Percentiles rank a stretch among this genome's conserved stretches.
Evolutionary conservation across 2,888 invertebrate species (phyloP).

Genomic region (Cryptophagus acutangulus): DNA sequence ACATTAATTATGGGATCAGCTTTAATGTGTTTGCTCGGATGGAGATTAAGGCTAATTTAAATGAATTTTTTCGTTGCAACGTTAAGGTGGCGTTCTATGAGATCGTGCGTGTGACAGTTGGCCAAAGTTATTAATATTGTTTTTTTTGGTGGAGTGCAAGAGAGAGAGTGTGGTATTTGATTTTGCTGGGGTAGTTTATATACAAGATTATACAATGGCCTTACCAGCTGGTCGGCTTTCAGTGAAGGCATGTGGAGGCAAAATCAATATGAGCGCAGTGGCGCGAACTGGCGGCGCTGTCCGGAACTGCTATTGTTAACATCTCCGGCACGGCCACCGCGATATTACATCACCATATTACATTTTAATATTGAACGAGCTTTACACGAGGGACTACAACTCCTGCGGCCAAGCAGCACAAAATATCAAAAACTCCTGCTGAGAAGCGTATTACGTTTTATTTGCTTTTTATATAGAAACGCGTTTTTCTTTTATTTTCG

Average conservation of each 20-base stretch:
- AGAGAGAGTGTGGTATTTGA: constrained; percentile 2
- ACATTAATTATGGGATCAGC: too few species aligned
- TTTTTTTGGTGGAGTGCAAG: not conserved
- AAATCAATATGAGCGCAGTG: constrained; percentile 43
- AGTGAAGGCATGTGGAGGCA: constrained; percentile 37
- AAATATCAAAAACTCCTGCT: constrained; percentile 4
- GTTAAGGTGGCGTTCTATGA: too few species aligned
- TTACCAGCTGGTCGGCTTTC: constrained; percentile 36
- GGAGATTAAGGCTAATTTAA: too few species aligned
- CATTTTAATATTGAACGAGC: constrained; percentile 26
- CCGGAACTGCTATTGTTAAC: constrained; percentile 44
- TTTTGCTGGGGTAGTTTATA: constrained; percentile 5
- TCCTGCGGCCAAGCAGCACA: constrained; percentile 8
- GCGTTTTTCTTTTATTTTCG: not conserved
- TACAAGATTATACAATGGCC: constrained; percentile 18
- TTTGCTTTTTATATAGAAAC: not conserved
- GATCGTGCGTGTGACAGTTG: too few species aligned
- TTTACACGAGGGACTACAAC: constrained; percentile 3
- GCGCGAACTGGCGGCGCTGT: constrained; percentile 44
- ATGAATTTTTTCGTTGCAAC: too few species aligned
- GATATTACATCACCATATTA: constrained; percentile 30
- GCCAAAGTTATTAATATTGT: too few species aligned
- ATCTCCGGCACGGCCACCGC: constrained; percentile 15
- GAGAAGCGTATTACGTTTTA: constrained; percentile 1
- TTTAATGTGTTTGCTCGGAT: too few species aligned